A percentile compares a stretch with the other conserved stretches of the same genome.
Conservation (phyloP, 2,113 vertebrate genomes). For the Chlorocebus sabaeus region DNA sequence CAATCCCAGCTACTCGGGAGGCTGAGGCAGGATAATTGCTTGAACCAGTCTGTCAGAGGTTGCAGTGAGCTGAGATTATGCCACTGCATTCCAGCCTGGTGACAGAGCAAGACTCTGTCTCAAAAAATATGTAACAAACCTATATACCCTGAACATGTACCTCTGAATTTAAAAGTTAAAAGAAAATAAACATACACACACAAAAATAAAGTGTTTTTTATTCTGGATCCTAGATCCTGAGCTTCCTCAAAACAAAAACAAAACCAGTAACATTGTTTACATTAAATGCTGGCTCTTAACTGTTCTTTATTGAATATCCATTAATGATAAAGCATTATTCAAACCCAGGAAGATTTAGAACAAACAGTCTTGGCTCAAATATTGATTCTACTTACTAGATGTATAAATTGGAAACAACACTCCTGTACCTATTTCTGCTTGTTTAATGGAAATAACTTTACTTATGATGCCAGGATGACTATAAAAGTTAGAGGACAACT, state of each 20-base stretch:
- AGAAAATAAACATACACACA: no score
- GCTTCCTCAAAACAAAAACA: not conserved
- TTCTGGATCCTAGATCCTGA: not conserved
- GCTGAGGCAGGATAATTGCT: no score
- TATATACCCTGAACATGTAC: no score
- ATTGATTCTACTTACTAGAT: not conserved
- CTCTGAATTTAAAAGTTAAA: no score
- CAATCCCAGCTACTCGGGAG: no score
- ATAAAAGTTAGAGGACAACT: slow-evolving; percentile 17
- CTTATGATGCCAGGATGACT: not conserved
- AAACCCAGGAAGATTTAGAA: not conserved
- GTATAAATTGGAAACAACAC: not conserved
- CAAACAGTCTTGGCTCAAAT: not conserved
- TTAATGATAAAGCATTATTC: not conserved
- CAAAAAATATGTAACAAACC: not conserved
- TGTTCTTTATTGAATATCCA: not conserved
- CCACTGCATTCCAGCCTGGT: no score
- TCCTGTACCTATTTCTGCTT: not conserved
- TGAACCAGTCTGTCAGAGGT: no score
- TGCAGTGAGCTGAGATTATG: no score
- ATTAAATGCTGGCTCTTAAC: not conserved
- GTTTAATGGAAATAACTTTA: not conserved
- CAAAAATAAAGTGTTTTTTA: not conserved
- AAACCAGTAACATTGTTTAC: not conserved
- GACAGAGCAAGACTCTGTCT: no score